These are phyloP conservation scores for Andinoacara biseriatus DNA, from an alignment of 2,113 vertebrate species.

Conservation along the genomic window DNA sequence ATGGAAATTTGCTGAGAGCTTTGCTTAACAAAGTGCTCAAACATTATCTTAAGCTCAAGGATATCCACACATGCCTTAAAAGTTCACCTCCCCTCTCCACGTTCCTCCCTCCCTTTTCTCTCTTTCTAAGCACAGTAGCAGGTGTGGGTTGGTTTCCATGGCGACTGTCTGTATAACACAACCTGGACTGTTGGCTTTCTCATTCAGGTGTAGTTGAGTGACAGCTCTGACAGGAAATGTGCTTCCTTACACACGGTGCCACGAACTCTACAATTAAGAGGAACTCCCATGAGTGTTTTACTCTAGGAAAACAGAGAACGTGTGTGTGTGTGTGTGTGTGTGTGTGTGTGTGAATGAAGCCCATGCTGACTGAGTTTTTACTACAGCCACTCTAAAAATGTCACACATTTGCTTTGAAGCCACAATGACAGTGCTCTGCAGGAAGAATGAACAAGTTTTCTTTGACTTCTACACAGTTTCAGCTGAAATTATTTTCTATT, in stretches of 20 bases:
- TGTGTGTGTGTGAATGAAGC: background rate
- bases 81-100: constrained; percentile 59
- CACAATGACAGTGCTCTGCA: background rate
- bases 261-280: constrained; percentile 10
- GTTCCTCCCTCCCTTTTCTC: background rate
- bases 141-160: constrained; percentile 75
- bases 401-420: constrained; percentile 21
- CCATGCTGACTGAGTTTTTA: constrained; percentile 1
- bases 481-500: background rate
- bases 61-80: constrained; percentile 70
- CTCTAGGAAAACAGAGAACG: background rate
- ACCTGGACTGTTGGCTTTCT: constrained; percentile 51
- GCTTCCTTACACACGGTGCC: constrained; percentile 9
- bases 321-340: background rate
- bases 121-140: constrained; percentile 60
- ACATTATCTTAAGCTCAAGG: constrained; percentile 76
- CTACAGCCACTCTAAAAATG: background rate
- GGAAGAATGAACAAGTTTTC: background rate
- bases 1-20: constrained; percentile 66
- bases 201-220: constrained; percentile 63
- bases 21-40: constrained; percentile 74
- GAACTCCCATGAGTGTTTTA: background rate
- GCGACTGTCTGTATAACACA: constrained; percentile 60
- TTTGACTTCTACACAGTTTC: background rate
- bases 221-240: constrained; percentile 49